Base-by-base conservation (phyloP, 2,113 vertebrate genomes). In the Ciconia maguari region DNA sequence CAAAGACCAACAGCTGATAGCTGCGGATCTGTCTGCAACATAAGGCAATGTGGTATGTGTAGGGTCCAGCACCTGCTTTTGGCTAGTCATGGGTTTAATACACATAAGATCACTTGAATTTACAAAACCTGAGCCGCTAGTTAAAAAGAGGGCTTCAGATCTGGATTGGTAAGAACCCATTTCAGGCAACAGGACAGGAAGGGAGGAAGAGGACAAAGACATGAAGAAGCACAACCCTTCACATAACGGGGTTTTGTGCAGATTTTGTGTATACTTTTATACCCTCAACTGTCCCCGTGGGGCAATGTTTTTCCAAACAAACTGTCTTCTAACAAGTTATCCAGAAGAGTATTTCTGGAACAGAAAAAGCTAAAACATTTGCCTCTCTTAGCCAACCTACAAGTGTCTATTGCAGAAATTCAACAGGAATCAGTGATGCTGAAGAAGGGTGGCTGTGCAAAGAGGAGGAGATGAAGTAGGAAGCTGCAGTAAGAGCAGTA, bases 11-110 rank as follows among this genome's bases (percentile, higher is more conserved):
- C 62, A 95, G 96, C 95, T 85, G 93, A 96, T 52, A n/a, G 69
- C 68, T 64, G 58, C 77, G 87, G 90, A 64, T 71, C 46, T 81
- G 74, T 89, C 92, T 32, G 41, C 74, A 26, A 55, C 87, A 55
- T 91, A 97, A 97, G 97, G 98, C 98, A 97, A 90, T 11, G 19
- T 32, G 97, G 96, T 95, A 98, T 75, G 48, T 32, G 70, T 62
- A 76, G 86, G 94, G 89, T 54, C 79, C 91, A 93, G 81, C 79
- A 80, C 79, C 96, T 97, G 97, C 94, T 96, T 92, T 69, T 60
- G 17, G 86, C 87, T 64, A 55, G 32, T 89, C 78, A 36, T 14
- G 69, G 83, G 68, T 90, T 96, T 94, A 78, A 48, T 41, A 77
- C 19, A 48, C 68, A 11, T 51, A 96, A 96, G 90, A 93, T 76